These are phyloP conservation scores for Drosophila hamatofila DNA, from an alignment of 2,888 invertebrate genomes.

Conservation along the genomic window DNA sequence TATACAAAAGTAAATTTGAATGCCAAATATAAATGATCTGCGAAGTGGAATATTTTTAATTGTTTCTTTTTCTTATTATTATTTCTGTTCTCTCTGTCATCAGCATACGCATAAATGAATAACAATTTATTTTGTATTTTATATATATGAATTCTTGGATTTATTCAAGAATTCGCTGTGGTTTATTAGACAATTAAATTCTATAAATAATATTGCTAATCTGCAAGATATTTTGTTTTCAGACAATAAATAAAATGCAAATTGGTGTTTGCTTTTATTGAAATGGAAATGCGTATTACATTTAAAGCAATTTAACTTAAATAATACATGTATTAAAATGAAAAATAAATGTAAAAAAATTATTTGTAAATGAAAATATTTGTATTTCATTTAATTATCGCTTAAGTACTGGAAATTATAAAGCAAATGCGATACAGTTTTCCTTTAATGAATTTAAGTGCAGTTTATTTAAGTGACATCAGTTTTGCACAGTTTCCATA, in stretches of 20 bases:
- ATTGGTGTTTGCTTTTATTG: background rate
- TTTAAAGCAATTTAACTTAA: background rate
- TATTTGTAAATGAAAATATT: background rate
- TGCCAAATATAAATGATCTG: background rate
- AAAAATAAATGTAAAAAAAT: background rate
- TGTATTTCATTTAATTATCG: background rate
- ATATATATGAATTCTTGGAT: background rate
- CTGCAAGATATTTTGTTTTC: background rate
- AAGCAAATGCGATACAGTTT: too few relatives aligned
- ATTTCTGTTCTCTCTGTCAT: background rate
- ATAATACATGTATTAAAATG: background rate
- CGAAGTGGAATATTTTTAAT: background rate
- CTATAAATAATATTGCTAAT: constrained; percentile 3
- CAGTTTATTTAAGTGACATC: background rate
- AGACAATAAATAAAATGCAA: constrained; percentile 9
- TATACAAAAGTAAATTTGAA: background rate
- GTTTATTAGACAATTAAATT: constrained; percentile 2
- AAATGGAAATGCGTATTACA: background rate
- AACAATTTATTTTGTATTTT: background rate
- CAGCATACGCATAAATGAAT: background rate
- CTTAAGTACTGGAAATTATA: background rate
- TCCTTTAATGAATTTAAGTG: constrained; percentile 8
- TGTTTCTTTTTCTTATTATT: background rate
- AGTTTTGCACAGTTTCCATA: background rate
- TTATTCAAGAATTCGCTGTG: constrained; percentile 3